Conservation (phyloP, 1,140 invertebrate species). For the Pseudomyrmex cubaensis region DNA sequence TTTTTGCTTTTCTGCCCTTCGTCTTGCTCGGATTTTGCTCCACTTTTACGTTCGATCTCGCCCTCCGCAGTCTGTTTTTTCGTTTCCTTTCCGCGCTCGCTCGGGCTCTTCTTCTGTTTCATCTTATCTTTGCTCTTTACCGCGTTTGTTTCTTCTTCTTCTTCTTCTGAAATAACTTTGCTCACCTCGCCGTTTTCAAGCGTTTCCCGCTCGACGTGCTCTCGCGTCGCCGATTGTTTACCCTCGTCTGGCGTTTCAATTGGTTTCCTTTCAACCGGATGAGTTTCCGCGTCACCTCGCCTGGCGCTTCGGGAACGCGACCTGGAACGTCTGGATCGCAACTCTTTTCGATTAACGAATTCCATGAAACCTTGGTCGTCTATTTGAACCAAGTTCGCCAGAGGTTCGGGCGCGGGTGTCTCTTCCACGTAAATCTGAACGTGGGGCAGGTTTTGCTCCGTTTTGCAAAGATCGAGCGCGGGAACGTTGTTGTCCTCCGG, state of each 20-base stretch:
- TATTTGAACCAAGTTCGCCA: conserved; percentile 79
- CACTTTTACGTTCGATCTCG: conserved; percentile 23
- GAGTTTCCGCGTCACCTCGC: conserved; percentile 59
- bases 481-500: not conserved
- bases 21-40: conserved; percentile 23
- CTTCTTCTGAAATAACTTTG: conserved; percentile 17
- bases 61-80: not conserved
- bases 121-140: conserved; percentile 10
- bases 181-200: not conserved
- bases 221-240: not conserved
- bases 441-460: conserved; percentile 71
- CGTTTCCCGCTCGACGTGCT: not conserved
- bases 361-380: conserved; percentile 86
- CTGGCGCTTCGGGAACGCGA: conserved; percentile 80
- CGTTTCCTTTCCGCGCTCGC: not conserved
- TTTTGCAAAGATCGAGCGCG: conserved; percentile 4
- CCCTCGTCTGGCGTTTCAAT: conserved; percentile 24
- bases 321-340: conserved; percentile 81
- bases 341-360: conserved; percentile 82
- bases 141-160: not conserved
- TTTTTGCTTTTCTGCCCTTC: conserved; percentile 19
- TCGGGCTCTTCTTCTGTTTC: conserved; percentile 29
- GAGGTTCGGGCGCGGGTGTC: conserved; percentile 71
- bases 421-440: conserved; percentile 84
- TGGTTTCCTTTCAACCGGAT: conserved; percentile 30